phyloP scores from a whole-genome alignment of 2,888 invertebrate species.

The Norana najaformis region DNA sequence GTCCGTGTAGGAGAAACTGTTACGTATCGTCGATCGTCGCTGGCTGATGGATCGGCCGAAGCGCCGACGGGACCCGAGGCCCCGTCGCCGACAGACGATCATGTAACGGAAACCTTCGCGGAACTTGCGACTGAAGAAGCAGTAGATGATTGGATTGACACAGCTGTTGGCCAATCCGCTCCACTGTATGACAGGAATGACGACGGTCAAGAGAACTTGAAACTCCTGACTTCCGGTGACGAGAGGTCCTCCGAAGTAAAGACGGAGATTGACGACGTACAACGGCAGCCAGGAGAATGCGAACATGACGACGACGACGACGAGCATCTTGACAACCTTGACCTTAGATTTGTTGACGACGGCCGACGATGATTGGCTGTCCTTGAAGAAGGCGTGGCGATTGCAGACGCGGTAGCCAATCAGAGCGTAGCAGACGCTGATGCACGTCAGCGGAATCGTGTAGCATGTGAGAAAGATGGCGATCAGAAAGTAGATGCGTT shows the following conservation, averaged over 20 bases:
- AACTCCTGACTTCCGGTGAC: background rate
- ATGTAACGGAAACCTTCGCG: constrained; percentile 33
- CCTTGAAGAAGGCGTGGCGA: constrained; percentile 82
- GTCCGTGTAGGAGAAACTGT: constrained; percentile 19
- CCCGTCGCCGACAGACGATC: background rate
- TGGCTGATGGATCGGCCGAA: background rate
- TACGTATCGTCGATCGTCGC: background rate
- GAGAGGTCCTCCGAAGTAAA: constrained; percentile 73
- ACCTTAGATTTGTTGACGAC: constrained; percentile 80
- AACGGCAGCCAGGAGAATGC: constrained; percentile 90
- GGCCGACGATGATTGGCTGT: constrained; percentile 66
- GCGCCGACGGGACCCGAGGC: background rate
- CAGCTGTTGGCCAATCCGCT: constrained; percentile 90
- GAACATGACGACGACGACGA: constrained; percentile 88
- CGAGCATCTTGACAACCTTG: constrained; percentile 91
- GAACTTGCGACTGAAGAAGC: constrained; percentile 71
- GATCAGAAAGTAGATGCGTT: constrained; percentile 80
- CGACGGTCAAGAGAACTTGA: background rate
- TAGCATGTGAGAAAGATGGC: constrained; percentile 88
- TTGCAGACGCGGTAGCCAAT: constrained; percentile 73
- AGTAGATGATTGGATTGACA: constrained; percentile 91
- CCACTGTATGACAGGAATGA: constrained; percentile 88
- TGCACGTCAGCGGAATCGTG: constrained; percentile 84
- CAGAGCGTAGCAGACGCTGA: constrained; percentile 86
- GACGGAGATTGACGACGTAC: constrained; percentile 83